Percentiles rank a stretch among this genome's conserved stretches.
phyloP scores from a whole-genome alignment of 2,888 invertebrate genomes.

The Autographa pulchrina region DNA sequence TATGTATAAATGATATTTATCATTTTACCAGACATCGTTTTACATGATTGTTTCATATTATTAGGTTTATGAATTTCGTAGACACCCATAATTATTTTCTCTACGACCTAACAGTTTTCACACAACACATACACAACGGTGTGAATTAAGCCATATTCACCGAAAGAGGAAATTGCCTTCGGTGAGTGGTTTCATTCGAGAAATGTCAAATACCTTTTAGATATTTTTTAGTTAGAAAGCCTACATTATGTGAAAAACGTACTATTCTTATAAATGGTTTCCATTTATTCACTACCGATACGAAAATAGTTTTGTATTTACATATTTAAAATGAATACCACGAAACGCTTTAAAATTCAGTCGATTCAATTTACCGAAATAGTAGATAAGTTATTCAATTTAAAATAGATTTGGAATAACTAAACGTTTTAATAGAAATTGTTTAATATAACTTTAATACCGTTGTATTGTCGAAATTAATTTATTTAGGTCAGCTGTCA shows the following conservation, averaged over 20 bases:
- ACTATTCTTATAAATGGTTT: slow-evolving; percentile 41
- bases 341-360: slow-evolving; percentile 5
- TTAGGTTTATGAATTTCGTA: no score
- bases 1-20: no score
- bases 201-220: slow-evolving; percentile 75
- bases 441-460: not conserved
- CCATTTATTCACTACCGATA: not conserved
- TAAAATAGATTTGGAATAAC: not conserved
- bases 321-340: slow-evolving; percentile 22
- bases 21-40: no score
- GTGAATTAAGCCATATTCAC: slow-evolving; percentile 50
- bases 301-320: slow-evolving; percentile 28
- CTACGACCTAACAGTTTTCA: no score
- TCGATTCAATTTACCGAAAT: not conserved
- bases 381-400: not conserved
- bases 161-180: slow-evolving; percentile 68
- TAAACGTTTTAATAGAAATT: not conserved
- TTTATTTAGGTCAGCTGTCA: slow-evolving; percentile 1
- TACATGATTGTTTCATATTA: no score
- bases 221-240: slow-evolving; percentile 63
- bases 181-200: slow-evolving; percentile 73
- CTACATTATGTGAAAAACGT: slow-evolving; percentile 53
- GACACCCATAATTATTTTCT: no score
- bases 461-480: not conserved
- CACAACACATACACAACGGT: slow-evolving; percentile 47